phyloP scores from a whole-genome alignment of 2,797 vertebrate species.

The Microchirus variegatus region DNA sequence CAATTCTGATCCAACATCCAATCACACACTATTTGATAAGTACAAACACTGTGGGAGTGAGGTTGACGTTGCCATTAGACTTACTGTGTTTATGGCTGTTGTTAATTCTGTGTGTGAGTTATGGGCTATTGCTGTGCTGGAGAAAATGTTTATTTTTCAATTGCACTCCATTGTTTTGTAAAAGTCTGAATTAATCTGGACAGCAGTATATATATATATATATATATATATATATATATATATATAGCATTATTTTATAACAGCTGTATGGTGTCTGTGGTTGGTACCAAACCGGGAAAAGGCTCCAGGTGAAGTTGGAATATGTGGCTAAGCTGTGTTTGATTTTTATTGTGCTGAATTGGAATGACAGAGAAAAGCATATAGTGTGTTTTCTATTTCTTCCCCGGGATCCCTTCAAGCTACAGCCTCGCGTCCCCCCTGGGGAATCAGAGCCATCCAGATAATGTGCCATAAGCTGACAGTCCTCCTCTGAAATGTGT shows the following conservation, averaged over 20 bases:
- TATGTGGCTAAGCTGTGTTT: constrained; percentile 61
- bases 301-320: constrained; percentile 61
- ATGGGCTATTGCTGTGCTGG: constrained; percentile 9
- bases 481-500: constrained; percentile 76
- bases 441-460: constrained; percentile 76
- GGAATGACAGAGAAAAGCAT: constrained; percentile 80
- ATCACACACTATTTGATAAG: constrained; percentile 11
- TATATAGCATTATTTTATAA: constrained; percentile 28
- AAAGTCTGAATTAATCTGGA: constrained; percentile 39
- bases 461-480: constrained; percentile 80
- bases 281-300: constrained; percentile 30
- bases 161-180: constrained; percentile 37
- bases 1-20: constrained; percentile 2
- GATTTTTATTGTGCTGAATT: constrained; percentile 76
- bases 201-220: constrained; percentile 25
- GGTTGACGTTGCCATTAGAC: neutral
- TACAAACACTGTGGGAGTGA: neutral
- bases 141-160: constrained; percentile 50
- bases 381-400: constrained; percentile 76
- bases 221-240: neutral
- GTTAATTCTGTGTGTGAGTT: constrained; percentile 26
- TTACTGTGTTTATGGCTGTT: neutral
- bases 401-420: constrained; percentile 73
- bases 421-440: constrained; percentile 73
- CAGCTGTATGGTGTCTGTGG: constrained; percentile 48